Percentiles rank a stretch among this genome's conserved stretches.
Conservation (phyloP, 1,140 invertebrate species). For the Drosophila dunni region DNA sequence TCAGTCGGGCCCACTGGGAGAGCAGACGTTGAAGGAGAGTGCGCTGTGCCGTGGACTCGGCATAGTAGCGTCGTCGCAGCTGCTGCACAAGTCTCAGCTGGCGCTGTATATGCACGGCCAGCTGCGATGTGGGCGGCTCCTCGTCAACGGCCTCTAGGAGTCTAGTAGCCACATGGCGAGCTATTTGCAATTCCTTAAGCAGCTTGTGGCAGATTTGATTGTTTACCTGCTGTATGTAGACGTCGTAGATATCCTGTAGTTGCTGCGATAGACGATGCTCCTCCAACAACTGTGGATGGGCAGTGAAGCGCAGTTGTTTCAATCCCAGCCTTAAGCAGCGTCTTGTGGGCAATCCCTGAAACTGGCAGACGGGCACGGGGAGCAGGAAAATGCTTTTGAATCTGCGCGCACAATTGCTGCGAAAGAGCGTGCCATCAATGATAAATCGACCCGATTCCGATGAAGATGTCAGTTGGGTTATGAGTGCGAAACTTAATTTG, state of each 20-base stretch:
- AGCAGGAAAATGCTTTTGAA: conserved; percentile 70
- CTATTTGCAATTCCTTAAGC: conserved; percentile 71
- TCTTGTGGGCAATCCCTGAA: conserved; percentile 62
- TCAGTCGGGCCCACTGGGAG: conserved; percentile 83
- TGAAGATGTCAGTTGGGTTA: conserved; percentile 32
- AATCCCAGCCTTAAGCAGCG: conserved; percentile 82
- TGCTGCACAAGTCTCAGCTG: conserved; percentile 73
- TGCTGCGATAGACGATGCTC: conserved; percentile 84
- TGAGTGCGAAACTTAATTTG: conserved; percentile 38
- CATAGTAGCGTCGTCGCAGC: conserved; percentile 75
- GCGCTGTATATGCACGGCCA: conserved; percentile 33
- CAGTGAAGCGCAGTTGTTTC: conserved; percentile 79
- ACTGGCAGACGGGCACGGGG: conserved; percentile 31
- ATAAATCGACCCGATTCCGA: conserved; percentile 16
- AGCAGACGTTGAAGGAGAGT: conserved; percentile 73
- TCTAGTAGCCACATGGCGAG: conserved; percentile 70
- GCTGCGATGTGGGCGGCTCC: background rate
- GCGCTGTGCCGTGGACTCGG: conserved; percentile 73
- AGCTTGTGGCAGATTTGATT: conserved; percentile 68
- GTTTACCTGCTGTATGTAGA: conserved; percentile 66
- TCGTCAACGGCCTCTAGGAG: conserved; percentile 40
- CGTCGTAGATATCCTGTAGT: conserved; percentile 76
- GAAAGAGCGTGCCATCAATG: conserved; percentile 52
- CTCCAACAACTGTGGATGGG: conserved; percentile 83
- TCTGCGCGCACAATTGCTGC: conserved; percentile 45